Base-by-base conservation (phyloP, 2,113 vertebrate genomes). In the Maccullochella peelii region DNA sequence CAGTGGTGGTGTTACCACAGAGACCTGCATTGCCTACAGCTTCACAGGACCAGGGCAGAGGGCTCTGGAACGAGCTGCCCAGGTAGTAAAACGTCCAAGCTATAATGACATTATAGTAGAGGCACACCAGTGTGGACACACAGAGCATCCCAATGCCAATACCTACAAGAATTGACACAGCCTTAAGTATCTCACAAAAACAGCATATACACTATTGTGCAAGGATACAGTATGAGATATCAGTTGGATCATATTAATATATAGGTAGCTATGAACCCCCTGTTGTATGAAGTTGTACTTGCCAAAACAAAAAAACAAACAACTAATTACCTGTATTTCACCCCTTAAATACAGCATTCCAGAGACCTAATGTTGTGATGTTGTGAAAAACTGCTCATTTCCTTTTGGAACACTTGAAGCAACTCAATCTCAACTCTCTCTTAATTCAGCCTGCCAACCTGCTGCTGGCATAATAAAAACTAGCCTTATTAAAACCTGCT, bases 31-130 rank as follows among this genome's bases (percentile, higher is more conserved):
- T 96, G 62, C 89, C 81, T 1, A 85, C 0, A 30, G 95, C 94
- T 0, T 96, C 93, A 88, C 96, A 97, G 47, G 96, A 96, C 96
- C 96, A 96, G 30, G 96, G 96, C 84, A 97, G 89, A 0, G 96
- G 96, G 84, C 93, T 96, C 89, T 95, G 95, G 77, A 97, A 96
- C 8, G 96, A 97, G 86, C 93, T 96, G 62, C 93, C 94, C 91
- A 96, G 93, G 90, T 96, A 97, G 88, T 94, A 96, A 91, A 97
- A 96, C 0, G 96, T 96, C 96, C 96, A 97, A 0, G 96, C 96
- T 38, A 97, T 96, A 36, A 97, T 97, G 59, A 97, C 92, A 8
- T 97, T 97, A 81, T 97, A 97, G 90, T 97, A 97, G n/a, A 97
- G 94, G 63, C 94, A 96, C 69, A 97, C 95, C 79, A 97, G 67